Percentiles rank a stretch among this genome's conserved stretches.
Evolutionary conservation across 2,113 vertebrate genomes (phyloP).

Genomic region (Stigmatopora nigra): DNA sequence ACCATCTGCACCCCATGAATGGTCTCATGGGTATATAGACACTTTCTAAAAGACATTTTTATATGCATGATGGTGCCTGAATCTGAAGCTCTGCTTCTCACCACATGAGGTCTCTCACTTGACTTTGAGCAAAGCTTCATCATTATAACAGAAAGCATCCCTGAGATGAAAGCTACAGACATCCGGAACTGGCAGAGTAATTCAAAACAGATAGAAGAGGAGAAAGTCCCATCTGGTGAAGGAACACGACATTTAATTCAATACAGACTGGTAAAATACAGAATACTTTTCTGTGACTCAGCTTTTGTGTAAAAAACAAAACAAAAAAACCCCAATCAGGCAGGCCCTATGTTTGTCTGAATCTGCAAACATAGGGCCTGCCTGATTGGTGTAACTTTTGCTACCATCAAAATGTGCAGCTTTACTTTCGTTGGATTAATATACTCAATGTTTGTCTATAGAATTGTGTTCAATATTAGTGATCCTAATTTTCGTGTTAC

Average conservation of each 20-base stretch:
- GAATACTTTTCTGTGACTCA: conserved; percentile 18
- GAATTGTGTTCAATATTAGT: too few species aligned
- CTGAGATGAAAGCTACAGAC: conserved; percentile 63
- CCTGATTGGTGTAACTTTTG: too few species aligned
- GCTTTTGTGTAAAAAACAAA: conserved; percentile 11
- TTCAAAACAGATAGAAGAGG: conserved; percentile 63
- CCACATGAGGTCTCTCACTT: conserved; percentile 46
- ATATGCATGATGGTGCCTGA: conserved; percentile 28
- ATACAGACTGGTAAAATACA: conserved; percentile 51
- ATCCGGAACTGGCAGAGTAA: conserved; percentile 67
- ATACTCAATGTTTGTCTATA: too few species aligned
- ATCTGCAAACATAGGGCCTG: not conserved
- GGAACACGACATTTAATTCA: conserved; percentile 61
- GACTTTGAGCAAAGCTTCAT: conserved; percentile 47
- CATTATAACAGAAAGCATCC: conserved; percentile 57
- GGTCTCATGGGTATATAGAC: not conserved
- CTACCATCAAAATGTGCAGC: too few species aligned
- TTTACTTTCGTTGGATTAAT: too few species aligned
- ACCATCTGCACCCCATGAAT: not conserved
- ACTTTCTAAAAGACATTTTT: conserved; percentile 13
- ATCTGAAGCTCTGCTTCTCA: conserved; percentile 53
- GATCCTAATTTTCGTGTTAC: too few species aligned
- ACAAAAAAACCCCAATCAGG: conserved; percentile 21
- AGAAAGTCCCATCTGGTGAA: conserved; percentile 68
- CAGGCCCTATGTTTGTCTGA: conserved; percentile 16